phyloP scores from a whole-genome alignment of 2,888 invertebrate species.

The Ophion slaviceki region DNA sequence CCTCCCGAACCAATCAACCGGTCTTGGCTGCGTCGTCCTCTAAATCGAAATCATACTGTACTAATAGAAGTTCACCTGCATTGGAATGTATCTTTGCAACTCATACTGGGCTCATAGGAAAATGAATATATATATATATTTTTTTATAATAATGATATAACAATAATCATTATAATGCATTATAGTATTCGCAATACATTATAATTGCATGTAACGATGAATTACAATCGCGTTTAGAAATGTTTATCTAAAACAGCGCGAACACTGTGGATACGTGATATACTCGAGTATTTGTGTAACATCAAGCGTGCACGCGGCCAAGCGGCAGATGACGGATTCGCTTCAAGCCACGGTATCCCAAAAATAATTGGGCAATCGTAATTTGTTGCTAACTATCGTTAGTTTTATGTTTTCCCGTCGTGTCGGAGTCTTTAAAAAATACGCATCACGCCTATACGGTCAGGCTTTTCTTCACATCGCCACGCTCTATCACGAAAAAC shows the following conservation, averaged over 20 bases:
- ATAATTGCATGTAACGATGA: constrained; percentile 42
- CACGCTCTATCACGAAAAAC: background rate
- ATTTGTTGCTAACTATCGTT: constrained; percentile 41
- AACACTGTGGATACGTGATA: constrained; percentile 77
- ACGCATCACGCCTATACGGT: background rate
- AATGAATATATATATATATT: constrained; percentile 52
- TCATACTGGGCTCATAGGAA: background rate
- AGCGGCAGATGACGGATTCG: constrained; percentile 4
- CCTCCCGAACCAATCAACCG: no score
- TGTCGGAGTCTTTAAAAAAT: background rate
- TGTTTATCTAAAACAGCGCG: constrained; percentile 75
- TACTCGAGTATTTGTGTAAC: constrained; percentile 22
- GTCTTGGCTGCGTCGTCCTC: no score
- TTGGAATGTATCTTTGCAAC: background rate
- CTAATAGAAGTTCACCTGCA: no score
- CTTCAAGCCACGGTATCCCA: background rate
- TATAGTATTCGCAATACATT: constrained; percentile 57
- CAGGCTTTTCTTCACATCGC: background rate
- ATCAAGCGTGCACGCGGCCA: constrained; percentile 19
- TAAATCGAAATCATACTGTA: no score
- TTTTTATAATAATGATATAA: constrained; percentile 39
- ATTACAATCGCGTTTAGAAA: constrained; percentile 65
- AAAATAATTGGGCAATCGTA: constrained; percentile 42
- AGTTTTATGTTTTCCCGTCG: background rate
- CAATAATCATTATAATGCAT: constrained; percentile 1